Percentiles rank a stretch among this genome's conserved stretches.
These are phyloP conservation scores for Chloroceryle inda DNA, from an alignment of 2,797 vertebrate species.

Conservation along the genomic window DNA sequence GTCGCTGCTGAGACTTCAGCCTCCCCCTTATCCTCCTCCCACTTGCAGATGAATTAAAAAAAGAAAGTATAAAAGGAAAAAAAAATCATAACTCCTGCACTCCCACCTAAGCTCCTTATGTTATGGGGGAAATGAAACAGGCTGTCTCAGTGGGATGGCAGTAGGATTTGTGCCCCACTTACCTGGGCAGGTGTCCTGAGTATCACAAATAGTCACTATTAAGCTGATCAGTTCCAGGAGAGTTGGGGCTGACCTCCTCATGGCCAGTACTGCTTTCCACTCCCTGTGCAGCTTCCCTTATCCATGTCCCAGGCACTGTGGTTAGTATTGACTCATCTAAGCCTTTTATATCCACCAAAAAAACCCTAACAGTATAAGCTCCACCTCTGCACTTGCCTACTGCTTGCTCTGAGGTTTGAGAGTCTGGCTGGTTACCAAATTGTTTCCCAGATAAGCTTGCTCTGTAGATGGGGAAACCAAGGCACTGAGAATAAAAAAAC, in stretches of 20 bases:
- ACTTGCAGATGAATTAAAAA: background rate
- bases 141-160: background rate
- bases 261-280: background rate
- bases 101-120: background rate
- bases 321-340: background rate
- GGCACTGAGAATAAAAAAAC: background rate
- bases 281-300: background rate
- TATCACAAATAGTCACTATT: background rate
- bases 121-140: background rate
- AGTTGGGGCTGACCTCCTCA: background rate
- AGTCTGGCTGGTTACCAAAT: background rate
- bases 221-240: constrained; percentile 3
- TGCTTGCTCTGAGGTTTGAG: background rate
- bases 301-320: background rate
- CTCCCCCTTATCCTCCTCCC: background rate
- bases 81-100: background rate
- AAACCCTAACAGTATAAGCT: background rate
- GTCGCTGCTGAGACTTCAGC: background rate
- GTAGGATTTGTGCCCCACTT: background rate
- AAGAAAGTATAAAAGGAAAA: background rate
- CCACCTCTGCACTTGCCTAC: background rate
- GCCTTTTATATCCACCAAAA: background rate
- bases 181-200: constrained; percentile 35
- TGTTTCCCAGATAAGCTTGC: background rate
- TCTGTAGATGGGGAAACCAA: background rate